Base-by-base conservation (phyloP, 92 coral and sea anemone genomes). In the Zoanthus sociatus region DNA sequence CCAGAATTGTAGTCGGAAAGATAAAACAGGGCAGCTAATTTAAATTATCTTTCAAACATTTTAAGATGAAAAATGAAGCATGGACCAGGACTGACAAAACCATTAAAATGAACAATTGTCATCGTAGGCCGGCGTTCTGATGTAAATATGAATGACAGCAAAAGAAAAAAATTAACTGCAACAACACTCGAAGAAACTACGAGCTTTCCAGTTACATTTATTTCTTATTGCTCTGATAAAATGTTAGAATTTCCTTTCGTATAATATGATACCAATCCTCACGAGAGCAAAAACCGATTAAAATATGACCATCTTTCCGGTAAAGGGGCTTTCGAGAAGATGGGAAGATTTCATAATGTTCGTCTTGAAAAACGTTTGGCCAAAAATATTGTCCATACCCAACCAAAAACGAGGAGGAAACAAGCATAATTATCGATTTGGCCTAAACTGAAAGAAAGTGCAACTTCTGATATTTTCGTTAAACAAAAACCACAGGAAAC, bases 261-360 rank as follows among this genome's bases (percentile, higher is more conserved):
- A 33, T 66, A 21, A 66, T 20, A 46, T 64, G 53, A 81, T 46
- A 32, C 46, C 73, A 81, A 81, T 63, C 85, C 44, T 46, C 10
- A 81, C 85, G 18, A 66, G 21, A 81, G 58, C 61, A 73, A 81
- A 81, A 81, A 30, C 66, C 75, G 53, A 81, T 81, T 81, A 81
- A 42, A 60, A 78, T 54, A 64, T 12, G 58, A 81, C 45, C 42
- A 81, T 44, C 21, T 47, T 26, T 66, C 63, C 45, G 85, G 44
- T 32, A 81, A 68, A 66, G 66, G 64, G 16, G 66, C 85, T 11
- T 73, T 31, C 20, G 56, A 18, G 45, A 45, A 11, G 50, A 47
- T 20, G n/a, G 58, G 12, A 51, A 21, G 12, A 11, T 46, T 31
- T 17, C 33, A 20, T 3, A 16, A 76, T 16, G 8, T 50, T 50